Evolutionary conservation across 30 jellyfish, hydroid and myxozoan genomes (phyloP), one percentile per base, ranked within the genome.

Genomic region (Hydra vulgaris): DNA sequence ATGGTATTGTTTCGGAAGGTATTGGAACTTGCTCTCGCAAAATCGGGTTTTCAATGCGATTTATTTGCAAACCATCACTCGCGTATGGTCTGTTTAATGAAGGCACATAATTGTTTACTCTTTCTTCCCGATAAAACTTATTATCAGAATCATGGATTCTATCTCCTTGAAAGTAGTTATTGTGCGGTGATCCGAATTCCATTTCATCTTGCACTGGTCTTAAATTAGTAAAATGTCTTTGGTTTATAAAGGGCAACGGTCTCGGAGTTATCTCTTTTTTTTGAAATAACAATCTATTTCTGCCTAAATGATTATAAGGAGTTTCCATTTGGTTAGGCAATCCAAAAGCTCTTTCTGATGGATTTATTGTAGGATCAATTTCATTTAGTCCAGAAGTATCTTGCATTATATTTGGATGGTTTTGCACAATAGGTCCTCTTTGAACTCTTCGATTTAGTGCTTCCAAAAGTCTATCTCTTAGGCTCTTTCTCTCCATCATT

Each of bases 401-500:
- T 22, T 52, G 79, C 24, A 78, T 8, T 78, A 78, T 4, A 19
- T 56, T 77, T 18, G 26, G 78, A 21, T 78, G 79, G 12, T 66
- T 55, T 12, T 53, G 17, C 23, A 27, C 15, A 66, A 53, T 78
- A 54, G 66, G 40, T 4, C 85, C 79, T 61, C 69, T 80, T 18
- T 78, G 85, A 15, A 78, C 20, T 18, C 85, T 19, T 26, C 79
- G 66, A 8, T 52, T 77, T 61, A 78, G 69, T 17, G 85, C 79
- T 21, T 52, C 79, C 0, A 78, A 23, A 0, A 78, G 85, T 61
- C 85, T 78, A 17, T 21, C 27, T 0, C 85, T 18, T 54, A 78
- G 53, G 23, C 72, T 70, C 23, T 22, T 40, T 75, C 77, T 75
- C 26, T 22, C 83, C 72, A 17, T 0, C 83, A 18, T 23, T 26